phyloP scores from a whole-genome alignment of 2,797 vertebrate species.

The Poeciliopsis paucimaculata region DNA sequence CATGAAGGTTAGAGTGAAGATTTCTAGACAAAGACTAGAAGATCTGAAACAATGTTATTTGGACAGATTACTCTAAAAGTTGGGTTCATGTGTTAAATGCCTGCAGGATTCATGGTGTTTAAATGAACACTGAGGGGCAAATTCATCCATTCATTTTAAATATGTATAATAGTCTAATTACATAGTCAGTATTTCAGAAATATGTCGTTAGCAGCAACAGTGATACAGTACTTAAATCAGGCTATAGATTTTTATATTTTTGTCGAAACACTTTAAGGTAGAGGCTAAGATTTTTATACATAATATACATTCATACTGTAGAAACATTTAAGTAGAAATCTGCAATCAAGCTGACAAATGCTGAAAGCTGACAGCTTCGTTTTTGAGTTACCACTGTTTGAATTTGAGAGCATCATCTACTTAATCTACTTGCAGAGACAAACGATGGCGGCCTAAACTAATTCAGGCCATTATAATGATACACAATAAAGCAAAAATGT shows the following conservation, averaged over 20 bases:
- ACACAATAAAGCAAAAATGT: constrained; percentile 23
- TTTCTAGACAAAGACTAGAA: not conserved
- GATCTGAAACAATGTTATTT: not conserved
- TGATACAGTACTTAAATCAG: not conserved
- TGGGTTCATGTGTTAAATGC: not conserved
- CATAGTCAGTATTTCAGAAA: not conserved
- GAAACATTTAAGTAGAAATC: not conserved
- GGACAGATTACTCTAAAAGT: not conserved
- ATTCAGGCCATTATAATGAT: constrained; percentile 23
- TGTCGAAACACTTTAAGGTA: not conserved
- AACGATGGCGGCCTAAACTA: not conserved
- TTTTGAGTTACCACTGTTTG: constrained; percentile 3
- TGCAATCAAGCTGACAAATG: not conserved
- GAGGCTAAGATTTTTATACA: not conserved
- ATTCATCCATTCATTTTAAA: not conserved
- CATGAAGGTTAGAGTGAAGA: not conserved
- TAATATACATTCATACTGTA: not conserved
- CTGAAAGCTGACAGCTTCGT: not conserved
- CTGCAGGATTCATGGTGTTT: not conserved
- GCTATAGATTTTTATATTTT: not conserved
- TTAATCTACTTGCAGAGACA: not conserved
- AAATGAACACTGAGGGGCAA: not conserved
- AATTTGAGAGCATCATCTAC: not conserved
- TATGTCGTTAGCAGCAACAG: not conserved
- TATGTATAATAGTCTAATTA: not conserved